These are phyloP conservation scores for Gorsachius goisagi DNA, from an alignment of 2,113 vertebrate species.

Conservation along the genomic window DNA sequence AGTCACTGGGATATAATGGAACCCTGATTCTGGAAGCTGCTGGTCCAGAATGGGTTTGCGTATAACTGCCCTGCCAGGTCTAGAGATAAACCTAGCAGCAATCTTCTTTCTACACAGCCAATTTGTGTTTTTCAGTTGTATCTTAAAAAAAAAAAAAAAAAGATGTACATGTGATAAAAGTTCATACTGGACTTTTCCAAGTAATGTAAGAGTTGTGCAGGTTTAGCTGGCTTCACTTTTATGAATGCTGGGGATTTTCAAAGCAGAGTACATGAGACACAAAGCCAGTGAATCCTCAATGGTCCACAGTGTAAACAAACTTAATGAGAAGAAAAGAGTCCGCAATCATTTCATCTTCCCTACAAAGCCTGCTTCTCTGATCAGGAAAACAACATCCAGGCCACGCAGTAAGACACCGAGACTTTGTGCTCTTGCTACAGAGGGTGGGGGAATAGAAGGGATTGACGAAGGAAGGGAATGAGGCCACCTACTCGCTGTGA, in stretches of 20 bases:
- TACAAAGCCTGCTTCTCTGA: conserved; percentile 10
- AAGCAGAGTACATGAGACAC: not conserved
- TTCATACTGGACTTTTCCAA: not conserved
- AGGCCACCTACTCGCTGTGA: not conserved
- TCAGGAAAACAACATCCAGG: not conserved
- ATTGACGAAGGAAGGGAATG: not conserved
- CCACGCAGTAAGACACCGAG: not conserved
- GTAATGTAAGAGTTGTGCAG: not conserved
- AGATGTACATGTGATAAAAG: not conserved
- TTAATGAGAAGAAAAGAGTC: conserved; percentile 41
- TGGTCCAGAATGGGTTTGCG: not conserved
- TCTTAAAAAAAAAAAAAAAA: not conserved
- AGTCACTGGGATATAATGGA: not conserved
- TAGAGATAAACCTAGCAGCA: not conserved
- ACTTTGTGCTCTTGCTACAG: not conserved
- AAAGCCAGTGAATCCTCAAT: conserved; percentile 4
- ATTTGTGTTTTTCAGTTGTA: not conserved
- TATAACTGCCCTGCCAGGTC: not conserved
- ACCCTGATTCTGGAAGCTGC: not conserved
- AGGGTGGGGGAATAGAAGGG: not conserved
- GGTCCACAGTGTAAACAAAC: conserved; percentile 13
- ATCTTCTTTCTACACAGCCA: not conserved
- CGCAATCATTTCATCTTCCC: conserved; percentile 41
- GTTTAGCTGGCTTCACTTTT: not conserved
- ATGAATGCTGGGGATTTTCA: conserved; percentile 23